A percentile compares a stretch with the other conserved stretches of the same genome.
Conservation (phyloP, 2,888 invertebrate species). For the Drosophila buzzatii region DNA sequence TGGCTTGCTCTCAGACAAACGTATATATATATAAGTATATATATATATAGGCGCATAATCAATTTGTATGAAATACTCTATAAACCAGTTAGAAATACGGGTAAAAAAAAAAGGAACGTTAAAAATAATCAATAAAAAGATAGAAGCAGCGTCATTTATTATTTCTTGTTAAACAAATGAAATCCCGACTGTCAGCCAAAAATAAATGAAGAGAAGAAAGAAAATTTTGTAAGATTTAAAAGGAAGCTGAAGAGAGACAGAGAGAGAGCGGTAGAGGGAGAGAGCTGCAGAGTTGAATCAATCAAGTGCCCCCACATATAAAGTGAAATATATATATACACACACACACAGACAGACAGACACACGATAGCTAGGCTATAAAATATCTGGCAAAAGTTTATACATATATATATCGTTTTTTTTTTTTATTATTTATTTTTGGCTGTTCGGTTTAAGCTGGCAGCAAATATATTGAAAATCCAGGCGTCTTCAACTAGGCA, state of each 20-base stretch:
- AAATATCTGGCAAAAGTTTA: neutral
- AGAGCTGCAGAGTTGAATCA: constrained; percentile 33
- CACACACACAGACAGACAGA: constrained; percentile 21
- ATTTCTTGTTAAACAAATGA: constrained; percentile 29
- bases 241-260: neutral
- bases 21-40: neutral
- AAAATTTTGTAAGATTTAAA: constrained; percentile 30
- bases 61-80: constrained; percentile 57
- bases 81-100: constrained; percentile 72
- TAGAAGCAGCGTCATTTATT: constrained; percentile 15
- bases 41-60: constrained; percentile 42
- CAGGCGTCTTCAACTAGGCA: constrained; percentile 71
- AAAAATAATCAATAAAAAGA: constrained; percentile 12
- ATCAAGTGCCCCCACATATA: constrained; percentile 68
- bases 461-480: constrained; percentile 42
- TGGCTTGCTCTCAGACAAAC: constrained; percentile 48
- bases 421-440: constrained; percentile 54
- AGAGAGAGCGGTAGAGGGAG: neutral
- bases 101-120: constrained; percentile 49
- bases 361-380: constrained; percentile 45
- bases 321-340: constrained; percentile 12
- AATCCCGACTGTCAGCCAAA: constrained; percentile 50
- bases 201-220: constrained; percentile 32
- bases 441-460: constrained; percentile 46
- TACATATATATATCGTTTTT: constrained; percentile 9